Percentiles rank a stretch among this genome's conserved stretches.
These are phyloP conservation scores for Forbesichthys agassizii DNA, from an alignment of 2,113 vertebrate genomes.

Conservation along the genomic window DNA sequence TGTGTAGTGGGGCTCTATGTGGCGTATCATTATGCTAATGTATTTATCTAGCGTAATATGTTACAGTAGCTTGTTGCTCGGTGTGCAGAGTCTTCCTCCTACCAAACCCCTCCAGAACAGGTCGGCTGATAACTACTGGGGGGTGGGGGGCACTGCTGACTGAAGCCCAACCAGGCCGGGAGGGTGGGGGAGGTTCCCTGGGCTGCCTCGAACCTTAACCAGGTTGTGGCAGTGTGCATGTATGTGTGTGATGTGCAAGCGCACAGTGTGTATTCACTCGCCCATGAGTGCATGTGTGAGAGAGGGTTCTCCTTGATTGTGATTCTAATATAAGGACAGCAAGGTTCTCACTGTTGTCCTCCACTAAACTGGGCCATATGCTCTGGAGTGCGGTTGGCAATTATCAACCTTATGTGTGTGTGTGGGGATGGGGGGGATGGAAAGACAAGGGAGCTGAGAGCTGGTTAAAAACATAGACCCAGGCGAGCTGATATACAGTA, in stretches of 20 bases:
- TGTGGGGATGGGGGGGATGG: slow-evolving; percentile 11
- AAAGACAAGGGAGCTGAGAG: slow-evolving; percentile 23
- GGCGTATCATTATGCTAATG: slow-evolving; percentile 63
- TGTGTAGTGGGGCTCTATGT: slow-evolving; percentile 47
- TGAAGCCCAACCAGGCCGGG: slow-evolving; percentile 41
- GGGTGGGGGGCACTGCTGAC: slow-evolving; percentile 32
- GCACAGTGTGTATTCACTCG: neutral
- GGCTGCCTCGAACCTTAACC: slow-evolving; percentile 26
- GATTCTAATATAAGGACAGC: slow-evolving; percentile 60
- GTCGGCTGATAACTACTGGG: slow-evolving; percentile 70
- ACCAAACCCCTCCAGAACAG: slow-evolving; percentile 63
- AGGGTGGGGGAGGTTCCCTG: slow-evolving; percentile 61
- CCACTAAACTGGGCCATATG: slow-evolving; percentile 68
- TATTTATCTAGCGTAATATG: slow-evolving; percentile 37
- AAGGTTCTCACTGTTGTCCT: slow-evolving; percentile 39
- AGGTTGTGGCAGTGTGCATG: too few relatives aligned
- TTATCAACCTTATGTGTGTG: slow-evolving; percentile 63
- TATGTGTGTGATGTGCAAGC: too few relatives aligned
- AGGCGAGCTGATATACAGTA: slow-evolving; percentile 18
- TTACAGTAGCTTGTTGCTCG: slow-evolving; percentile 30
- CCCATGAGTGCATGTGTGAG: slow-evolving; percentile 4
- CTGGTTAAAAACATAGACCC: slow-evolving; percentile 33
- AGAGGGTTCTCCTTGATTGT: slow-evolving; percentile 47
- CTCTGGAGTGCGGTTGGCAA: slow-evolving; percentile 63
- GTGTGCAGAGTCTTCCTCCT: slow-evolving; percentile 29